Evolutionary conservation across 2,888 invertebrate genomes (phyloP).

Genomic region (Agonopterix arenella): DNA sequence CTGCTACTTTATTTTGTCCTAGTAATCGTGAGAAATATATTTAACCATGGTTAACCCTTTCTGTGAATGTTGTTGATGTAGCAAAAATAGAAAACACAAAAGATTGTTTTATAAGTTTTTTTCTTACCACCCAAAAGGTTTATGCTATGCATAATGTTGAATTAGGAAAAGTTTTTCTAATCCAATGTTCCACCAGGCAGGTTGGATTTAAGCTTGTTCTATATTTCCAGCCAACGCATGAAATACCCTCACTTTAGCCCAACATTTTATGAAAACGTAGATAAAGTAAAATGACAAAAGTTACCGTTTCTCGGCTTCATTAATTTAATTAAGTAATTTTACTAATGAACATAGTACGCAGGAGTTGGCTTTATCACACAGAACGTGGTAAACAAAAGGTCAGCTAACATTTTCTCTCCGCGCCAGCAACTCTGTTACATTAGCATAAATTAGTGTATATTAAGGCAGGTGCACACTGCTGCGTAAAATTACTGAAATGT

Average conservation of each 20-base stretch:
- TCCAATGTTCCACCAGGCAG: no score
- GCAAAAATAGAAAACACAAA: not conserved
- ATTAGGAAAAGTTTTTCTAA: no score
- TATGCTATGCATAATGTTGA: no score
- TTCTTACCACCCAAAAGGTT: not conserved
- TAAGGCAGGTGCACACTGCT: conserved; percentile 26
- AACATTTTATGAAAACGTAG: no score
- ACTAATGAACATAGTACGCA: conserved; percentile 8
- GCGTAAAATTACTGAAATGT: conserved; percentile 25
- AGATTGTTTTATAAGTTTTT: not conserved
- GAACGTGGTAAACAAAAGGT: conserved; percentile 8
- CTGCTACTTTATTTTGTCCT: conserved; percentile 5
- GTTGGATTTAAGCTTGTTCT: no score
- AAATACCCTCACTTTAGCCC: no score
- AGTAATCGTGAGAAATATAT: conserved; percentile 11
- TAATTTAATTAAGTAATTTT: conserved; percentile 9
- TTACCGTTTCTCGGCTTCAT: not conserved
- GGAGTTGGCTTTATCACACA: conserved; percentile 1
- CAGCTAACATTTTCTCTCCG: conserved; percentile 1
- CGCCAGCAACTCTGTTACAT: conserved; percentile 15
- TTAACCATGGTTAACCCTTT: conserved; percentile 4
- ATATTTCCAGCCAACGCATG: no score
- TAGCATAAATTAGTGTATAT: conserved; percentile 37
- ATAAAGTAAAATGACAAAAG: not conserved
- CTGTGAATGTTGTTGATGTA: not conserved